A percentile compares a stretch with the other conserved stretches of the same genome.
These are phyloP conservation scores for Aphelocoma californica DNA, from an alignment of 2,797 vertebrate species.

Conservation along the genomic window DNA sequence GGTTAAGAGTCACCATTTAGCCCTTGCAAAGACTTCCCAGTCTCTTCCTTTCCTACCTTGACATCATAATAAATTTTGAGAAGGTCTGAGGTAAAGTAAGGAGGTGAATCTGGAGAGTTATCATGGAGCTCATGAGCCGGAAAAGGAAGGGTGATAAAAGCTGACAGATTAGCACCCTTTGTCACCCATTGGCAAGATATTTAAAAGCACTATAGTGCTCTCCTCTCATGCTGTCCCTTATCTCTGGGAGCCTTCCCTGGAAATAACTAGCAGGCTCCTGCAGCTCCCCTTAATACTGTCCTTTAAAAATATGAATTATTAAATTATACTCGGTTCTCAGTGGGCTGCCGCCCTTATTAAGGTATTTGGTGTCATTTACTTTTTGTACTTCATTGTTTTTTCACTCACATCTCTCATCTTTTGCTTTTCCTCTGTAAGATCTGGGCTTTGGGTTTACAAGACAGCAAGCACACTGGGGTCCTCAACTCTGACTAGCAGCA, in stretches of 20 bases:
- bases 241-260: neutral
- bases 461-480: neutral
- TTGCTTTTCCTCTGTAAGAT: neutral
- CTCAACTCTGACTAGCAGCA: neutral
- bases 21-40: neutral
- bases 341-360: neutral
- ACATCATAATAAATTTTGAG: neutral
- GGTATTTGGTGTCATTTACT: fast-evolving
- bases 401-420: neutral
- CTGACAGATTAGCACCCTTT: neutral
- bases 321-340: neutral
- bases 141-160: neutral
- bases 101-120: neutral
- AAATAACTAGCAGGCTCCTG: neutral
- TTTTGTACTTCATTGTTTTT: neutral
- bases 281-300: neutral
- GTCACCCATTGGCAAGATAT: neutral
- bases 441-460: neutral
- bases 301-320: neutral
- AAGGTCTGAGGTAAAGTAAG: neutral
- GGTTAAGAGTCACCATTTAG: neutral
- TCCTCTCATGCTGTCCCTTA: neutral
- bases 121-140: neutral
- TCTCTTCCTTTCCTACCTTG: neutral
- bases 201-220: neutral